Percentiles rank a stretch among this genome's conserved stretches.
Evolutionary conservation across 2,888 invertebrate species (phyloP).

Genomic region (Allophyes oxyacanthae): DNA sequence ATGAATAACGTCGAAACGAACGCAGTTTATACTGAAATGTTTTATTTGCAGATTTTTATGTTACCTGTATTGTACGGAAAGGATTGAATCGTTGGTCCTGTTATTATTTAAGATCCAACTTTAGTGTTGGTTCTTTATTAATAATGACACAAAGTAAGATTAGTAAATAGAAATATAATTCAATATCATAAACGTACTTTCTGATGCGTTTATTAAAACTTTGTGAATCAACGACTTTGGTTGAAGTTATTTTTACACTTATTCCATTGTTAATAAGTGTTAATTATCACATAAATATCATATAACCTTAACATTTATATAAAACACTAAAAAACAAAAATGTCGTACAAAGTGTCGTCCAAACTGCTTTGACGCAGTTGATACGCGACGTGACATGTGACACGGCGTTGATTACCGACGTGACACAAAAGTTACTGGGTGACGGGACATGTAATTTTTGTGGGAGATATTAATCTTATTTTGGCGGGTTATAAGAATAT

Average conservation of each 20-base stretch:
- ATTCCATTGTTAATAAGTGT: too few species aligned
- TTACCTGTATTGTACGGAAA: conserved; percentile 44
- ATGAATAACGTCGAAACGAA: conserved; percentile 28
- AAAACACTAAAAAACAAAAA: too few species aligned
- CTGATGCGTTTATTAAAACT: too few species aligned
- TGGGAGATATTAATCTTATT: conserved; percentile 53
- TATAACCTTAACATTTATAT: too few species aligned
- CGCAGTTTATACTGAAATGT: conserved; percentile 43
- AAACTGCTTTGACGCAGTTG: conserved; percentile 35
- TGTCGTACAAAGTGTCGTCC: conserved; percentile 9
- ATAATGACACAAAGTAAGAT: too few species aligned
- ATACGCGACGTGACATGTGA: conserved; percentile 53
- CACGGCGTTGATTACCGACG: conserved; percentile 54
- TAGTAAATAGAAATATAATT: too few species aligned
- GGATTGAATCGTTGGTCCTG: conserved; percentile 23
- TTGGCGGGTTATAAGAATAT: conserved; percentile 29
- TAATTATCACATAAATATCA: too few species aligned
- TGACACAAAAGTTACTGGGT: conserved; percentile 53
- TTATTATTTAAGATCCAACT: conserved; percentile 16
- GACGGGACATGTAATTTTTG: conserved; percentile 53
- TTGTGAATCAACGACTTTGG: too few species aligned
- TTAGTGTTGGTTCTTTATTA: too few species aligned
- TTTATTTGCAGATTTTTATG: conserved; percentile 35
- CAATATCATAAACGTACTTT: too few species aligned
- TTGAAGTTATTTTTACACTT: too few species aligned